Evolutionary conservation across 2,797 vertebrate species (phyloP), one percentile per base, ranked within the genome.

Genomic region (Cryptoprocta ferox): DNA sequence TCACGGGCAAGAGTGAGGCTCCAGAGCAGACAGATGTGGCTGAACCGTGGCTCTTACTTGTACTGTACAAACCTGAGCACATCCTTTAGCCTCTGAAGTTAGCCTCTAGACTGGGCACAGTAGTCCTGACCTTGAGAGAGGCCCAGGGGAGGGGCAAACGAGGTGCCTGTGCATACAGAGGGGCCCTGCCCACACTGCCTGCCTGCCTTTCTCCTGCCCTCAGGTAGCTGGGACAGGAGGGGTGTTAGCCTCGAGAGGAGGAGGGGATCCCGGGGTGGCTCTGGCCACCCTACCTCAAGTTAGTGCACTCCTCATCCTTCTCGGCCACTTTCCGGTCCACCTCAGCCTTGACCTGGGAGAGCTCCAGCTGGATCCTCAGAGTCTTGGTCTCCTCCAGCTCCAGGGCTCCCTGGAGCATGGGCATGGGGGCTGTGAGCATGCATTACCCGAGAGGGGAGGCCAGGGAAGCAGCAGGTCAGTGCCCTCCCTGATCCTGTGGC

Each of bases 381-480:
- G 99, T 99, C 98, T 99, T 99, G 97, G 99, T 99, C 98, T 99
- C 99, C 96, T 99, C 99, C 0, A 99, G 99, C 97, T 99, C 99
- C 98, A 99, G 98, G 75, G 99, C 99, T 12, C 99, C 99, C 99
- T 99, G 96, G 89, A 65, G 98, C 65, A 9, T 5, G 28, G 14
- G 32, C 6, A 56, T 15, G 4, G n/a, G 32, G 37, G 8, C 37
- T 21, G 3, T 3, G 39, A 48, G 18, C 2, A 0, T 24, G 53
- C 65, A 14, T 37, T 28, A 21, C 6, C 13, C n/a, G 3, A 82
- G 42, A 12, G 13, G 16, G n/a, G 48, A 9, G 19, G 32, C 61
- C 7, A 0, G 70, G 56, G 30, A 19, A 42, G 30, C 48, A 48
- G 37, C 0, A 0, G 32, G 45, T 28, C 53, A 0, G 65, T 8